phyloP scores from a whole-genome alignment of 2,888 invertebrate genomes.

The Pilophorus perplexus region DNA sequence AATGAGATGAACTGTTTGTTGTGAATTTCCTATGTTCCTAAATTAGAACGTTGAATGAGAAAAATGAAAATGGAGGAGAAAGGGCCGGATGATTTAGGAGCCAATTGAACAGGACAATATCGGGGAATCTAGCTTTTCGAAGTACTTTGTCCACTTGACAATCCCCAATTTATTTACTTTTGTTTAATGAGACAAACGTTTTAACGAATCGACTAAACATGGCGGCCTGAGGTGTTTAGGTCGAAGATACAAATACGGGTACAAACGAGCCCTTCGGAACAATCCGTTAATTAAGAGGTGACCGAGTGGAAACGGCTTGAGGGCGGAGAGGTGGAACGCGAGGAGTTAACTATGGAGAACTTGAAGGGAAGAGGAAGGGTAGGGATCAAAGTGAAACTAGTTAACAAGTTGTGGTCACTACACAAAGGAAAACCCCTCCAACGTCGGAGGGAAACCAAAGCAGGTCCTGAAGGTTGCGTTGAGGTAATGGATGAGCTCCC shows the following conservation, averaged over 20 bases:
- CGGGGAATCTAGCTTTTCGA: conserved; percentile 1
- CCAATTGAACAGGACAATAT: background rate
- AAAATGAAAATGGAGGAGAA: no score
- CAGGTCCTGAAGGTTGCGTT: background rate
- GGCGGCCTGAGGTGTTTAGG: conserved; percentile 5
- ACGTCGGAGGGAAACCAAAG: background rate
- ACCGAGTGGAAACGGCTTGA: background rate
- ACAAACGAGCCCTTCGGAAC: conserved; percentile 27
- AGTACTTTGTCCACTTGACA: conserved; percentile 4
- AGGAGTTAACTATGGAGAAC: conserved; percentile 6
- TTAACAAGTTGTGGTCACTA: conserved; percentile 36
- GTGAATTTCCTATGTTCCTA: no score
- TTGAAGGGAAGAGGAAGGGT: background rate
- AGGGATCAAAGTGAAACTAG: conserved; percentile 39
- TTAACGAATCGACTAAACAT: background rate
- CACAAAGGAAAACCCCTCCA: conserved; percentile 10
- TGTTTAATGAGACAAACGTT: background rate
- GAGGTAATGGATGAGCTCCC: conserved; percentile 31
- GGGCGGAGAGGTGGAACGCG: background rate
- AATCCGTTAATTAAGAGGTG: conserved; percentile 41
- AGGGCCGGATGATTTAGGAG: no score
- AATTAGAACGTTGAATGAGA: no score
- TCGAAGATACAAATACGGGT: conserved; percentile 14
- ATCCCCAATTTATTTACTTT: background rate
- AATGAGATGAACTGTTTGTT: no score